Conservation (phyloP, 2,888 invertebrate genomes). For the Crocallis elinguaria region DNA sequence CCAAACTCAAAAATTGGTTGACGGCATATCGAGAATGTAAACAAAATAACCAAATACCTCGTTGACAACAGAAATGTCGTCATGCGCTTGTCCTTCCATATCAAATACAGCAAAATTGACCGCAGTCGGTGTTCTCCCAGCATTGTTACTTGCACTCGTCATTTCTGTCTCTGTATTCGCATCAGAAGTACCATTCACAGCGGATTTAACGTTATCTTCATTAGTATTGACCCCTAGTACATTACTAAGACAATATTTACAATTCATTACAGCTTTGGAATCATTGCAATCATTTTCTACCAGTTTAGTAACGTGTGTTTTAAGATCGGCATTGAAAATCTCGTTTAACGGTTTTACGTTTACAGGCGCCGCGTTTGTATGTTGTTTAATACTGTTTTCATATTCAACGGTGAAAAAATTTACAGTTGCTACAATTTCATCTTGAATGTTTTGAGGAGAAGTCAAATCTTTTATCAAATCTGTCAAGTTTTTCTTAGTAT, state of each 20-base stretch:
- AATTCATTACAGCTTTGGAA: conserved; percentile 36
- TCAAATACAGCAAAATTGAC: conserved; percentile 52
- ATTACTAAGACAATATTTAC: conserved; percentile 60
- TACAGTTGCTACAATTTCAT: conserved; percentile 59
- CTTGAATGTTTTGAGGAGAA: conserved; percentile 54
- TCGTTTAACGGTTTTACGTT: conserved; percentile 28
- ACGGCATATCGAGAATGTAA: neutral
- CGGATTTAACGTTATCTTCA: conserved; percentile 53
- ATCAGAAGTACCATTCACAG: conserved; percentile 47
- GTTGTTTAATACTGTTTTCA: conserved; percentile 38
- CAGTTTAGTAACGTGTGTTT: neutral
- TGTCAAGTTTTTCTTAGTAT: conserved; percentile 47
- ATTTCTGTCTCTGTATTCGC: conserved; percentile 31
- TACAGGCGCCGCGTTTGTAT: conserved; percentile 9
- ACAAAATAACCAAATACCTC: conserved; percentile 55
- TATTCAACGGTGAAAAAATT: conserved; percentile 72
- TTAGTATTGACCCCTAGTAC: conserved; percentile 35
- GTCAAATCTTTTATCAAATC: conserved; percentile 69
- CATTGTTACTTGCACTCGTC: conserved; percentile 40
- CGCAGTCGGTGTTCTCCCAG: conserved; percentile 41
- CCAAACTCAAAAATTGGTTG: too few relatives aligned
- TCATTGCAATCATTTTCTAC: conserved; percentile 3
- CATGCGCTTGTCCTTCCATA: conserved; percentile 51
- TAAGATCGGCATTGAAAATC: neutral
- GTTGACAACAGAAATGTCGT: conserved; percentile 45